A percentile compares a stretch with the other conserved stretches of the same genome.
phyloP scores from a whole-genome alignment of 2,888 invertebrate genomes.

The Cyclophora albipunctata region DNA sequence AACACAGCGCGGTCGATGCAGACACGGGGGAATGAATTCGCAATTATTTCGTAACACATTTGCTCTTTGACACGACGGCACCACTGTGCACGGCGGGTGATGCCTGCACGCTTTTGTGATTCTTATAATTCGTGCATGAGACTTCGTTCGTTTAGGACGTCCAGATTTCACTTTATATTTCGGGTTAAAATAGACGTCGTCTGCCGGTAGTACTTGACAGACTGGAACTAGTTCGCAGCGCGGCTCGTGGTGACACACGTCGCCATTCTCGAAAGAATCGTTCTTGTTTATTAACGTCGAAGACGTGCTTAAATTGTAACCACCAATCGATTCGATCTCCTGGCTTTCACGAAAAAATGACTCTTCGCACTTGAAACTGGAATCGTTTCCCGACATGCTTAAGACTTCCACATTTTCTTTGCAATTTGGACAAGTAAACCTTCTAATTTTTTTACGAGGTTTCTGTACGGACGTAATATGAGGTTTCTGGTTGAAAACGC shows the following conservation, averaged over 20 bases:
- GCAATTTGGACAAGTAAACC: constrained; percentile 52
- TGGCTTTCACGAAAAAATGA: constrained; percentile 26
- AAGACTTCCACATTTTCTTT: constrained; percentile 45
- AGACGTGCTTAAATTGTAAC: constrained; percentile 26
- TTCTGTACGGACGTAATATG: background rate
- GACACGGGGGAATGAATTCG: constrained; percentile 55
- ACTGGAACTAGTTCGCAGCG: constrained; percentile 53
- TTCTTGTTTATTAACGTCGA: constrained; percentile 19
- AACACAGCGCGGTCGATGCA: constrained; percentile 58
- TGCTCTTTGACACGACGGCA: constrained; percentile 59
- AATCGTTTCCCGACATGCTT: constrained; percentile 46
- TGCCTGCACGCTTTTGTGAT: constrained; percentile 64
- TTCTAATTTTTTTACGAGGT: constrained; percentile 29
- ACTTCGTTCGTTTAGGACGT: constrained; percentile 21
- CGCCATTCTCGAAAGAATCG: constrained; percentile 22
- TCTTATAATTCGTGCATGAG: constrained; percentile 42
- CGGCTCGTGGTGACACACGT: constrained; percentile 45
- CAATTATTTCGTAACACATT: constrained; percentile 56
- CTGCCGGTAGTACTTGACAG: constrained; percentile 50
- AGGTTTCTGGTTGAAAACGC: no score
- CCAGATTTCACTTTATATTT: constrained; percentile 30
- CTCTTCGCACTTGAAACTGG: constrained; percentile 25
- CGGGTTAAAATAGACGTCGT: constrained; percentile 27
- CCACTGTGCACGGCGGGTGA: constrained; percentile 62
- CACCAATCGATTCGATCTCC: constrained; percentile 26